These are phyloP conservation scores for Notolepis coatsorum DNA, from an alignment of 2,797 vertebrate species.

Conservation along the genomic window DNA sequence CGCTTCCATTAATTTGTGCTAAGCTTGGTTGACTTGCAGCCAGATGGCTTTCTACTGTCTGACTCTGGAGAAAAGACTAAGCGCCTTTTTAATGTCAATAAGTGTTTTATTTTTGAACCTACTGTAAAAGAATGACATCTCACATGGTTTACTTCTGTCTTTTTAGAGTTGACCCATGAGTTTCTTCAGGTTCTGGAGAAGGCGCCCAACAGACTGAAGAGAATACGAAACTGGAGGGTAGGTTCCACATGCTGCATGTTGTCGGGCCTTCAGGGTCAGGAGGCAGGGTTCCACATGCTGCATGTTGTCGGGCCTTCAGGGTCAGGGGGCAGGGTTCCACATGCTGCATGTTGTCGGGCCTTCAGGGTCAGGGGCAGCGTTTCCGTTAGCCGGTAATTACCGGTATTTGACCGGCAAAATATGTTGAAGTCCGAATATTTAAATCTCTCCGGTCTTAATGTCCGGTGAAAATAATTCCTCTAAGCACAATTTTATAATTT, in stretches of 20 bases:
- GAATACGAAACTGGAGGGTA: conserved; percentile 99
- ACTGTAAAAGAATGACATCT: neutral
- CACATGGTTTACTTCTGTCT: conserved; percentile 33
- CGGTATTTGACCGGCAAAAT: too few species aligned
- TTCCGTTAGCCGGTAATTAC: too few species aligned
- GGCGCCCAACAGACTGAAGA: conserved; percentile 97
- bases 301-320: too few species aligned
- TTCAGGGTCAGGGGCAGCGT: too few species aligned
- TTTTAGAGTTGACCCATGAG: conserved; percentile 96
- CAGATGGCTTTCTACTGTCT: too few species aligned
- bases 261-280: too few species aligned
- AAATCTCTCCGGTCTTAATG: too few species aligned
- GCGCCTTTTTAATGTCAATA: neutral
- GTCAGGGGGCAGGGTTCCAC: conserved; percentile 89
- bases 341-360: neutral
- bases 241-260: neutral
- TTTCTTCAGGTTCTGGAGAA: conserved; percentile 99
- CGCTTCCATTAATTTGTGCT: too few species aligned
- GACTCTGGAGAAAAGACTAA: neutral
- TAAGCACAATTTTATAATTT: too few species aligned
- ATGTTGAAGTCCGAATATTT: too few species aligned
- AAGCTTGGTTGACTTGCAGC: too few species aligned
- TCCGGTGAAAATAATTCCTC: too few species aligned
- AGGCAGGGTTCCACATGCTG: conserved; percentile 83
- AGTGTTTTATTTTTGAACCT: neutral